These are phyloP conservation scores for Ctenochaetus hawaiiensis DNA, from an alignment of 2,797 vertebrate genomes.

Conservation along the genomic window DNA sequence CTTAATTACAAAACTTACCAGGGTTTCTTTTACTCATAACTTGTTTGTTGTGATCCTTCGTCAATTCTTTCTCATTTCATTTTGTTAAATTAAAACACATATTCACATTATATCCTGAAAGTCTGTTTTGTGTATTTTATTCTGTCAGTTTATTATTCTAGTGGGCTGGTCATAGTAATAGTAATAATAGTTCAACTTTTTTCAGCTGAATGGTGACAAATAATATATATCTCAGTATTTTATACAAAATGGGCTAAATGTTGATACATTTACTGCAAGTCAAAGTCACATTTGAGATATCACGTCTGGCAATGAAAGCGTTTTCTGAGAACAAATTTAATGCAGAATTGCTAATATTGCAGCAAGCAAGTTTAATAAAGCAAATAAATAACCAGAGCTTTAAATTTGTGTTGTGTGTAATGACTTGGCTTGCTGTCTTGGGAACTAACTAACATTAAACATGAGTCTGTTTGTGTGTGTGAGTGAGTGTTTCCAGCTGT, in stretches of 20 bases:
- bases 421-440: neutral
- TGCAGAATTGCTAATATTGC: neutral
- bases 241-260: too few species aligned
- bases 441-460: neutral
- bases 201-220: too few species aligned
- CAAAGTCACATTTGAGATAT: too few species aligned
- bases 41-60: neutral
- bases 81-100: too few species aligned
- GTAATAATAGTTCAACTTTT: too few species aligned
- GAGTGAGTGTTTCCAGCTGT: neutral
- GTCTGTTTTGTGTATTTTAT: neutral
- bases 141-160: neutral
- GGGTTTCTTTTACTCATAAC: neutral
- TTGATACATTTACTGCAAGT: too few species aligned
- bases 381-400: neutral
- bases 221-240: too few species aligned
- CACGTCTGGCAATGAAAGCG: neutral
- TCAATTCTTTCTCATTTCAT: neutral
- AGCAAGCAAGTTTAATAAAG: neutral
- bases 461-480: neutral
- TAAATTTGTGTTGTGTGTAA: neutral
- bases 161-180: too few species aligned
- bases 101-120: neutral
- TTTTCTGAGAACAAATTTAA: neutral
- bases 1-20: constrained; percentile 4